Evolutionary conservation across 2,113 vertebrate genomes (phyloP), one percentile per base, ranked within the genome.

Genomic region (Leptocoma aspasia): DNA sequence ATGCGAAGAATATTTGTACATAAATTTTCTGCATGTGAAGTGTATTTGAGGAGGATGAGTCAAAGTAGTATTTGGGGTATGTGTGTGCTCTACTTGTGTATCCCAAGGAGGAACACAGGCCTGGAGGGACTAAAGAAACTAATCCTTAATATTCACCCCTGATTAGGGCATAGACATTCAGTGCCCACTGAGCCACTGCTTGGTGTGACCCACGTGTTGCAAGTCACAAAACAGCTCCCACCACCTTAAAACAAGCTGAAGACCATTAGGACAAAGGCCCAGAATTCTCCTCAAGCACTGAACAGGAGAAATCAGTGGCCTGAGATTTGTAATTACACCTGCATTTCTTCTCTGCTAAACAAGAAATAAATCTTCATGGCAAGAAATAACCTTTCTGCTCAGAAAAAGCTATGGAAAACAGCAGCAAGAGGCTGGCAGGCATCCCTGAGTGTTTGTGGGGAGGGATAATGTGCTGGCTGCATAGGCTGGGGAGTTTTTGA

Each of bases 191-290:
- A 75, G n/a, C 17, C 6, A 1, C 53, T 72, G 33, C 33, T 70
- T 70, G 72, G 26, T 59, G 13, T 89, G 37, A 83, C 24, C 12
- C 42, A 61, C 0, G 0, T 0, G 0, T 23, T 70, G 16, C 4
- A 63, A 75, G 35, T 37, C 61, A 59, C 50, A 31, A 42, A 94
- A 56, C 27, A 71, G 19, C 26, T 82, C 61, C 35, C 47, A 66
- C 18, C 65, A 60, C 47, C 52, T 50, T 59, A 42, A 89, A 96
- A 70, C 23, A 66, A 63, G 18, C 35, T 72, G 73, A 82, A 79
- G 44, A 47, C 18, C 15, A 9, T 66, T 15, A 82, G 49, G 44
- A 82, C n/a, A 82, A 84, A 89, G 37, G 26, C 31, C 19, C n/a
- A 49, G n/a, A 64, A 65, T 13, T 65, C 10, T 85, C 37, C 7